phyloP scores from a whole-genome alignment of 2,888 invertebrate species.

The Orthonychiurus folsomi region DNA sequence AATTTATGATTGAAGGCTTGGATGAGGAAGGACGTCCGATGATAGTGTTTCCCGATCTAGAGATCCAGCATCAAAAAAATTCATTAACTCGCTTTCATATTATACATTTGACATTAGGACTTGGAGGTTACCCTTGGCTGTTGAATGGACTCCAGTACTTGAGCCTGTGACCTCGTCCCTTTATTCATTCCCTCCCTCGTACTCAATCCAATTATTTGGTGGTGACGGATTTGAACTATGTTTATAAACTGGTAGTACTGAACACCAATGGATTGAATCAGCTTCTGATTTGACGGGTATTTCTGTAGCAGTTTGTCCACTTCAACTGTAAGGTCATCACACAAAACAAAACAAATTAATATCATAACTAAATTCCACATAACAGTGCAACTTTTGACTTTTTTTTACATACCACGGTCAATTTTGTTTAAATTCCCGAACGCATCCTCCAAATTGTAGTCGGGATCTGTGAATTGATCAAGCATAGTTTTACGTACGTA shows the following conservation, averaged over 20 bases:
- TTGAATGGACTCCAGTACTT: conserved; percentile 37
- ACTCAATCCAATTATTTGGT: conserved; percentile 73
- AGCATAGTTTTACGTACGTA: too few relatives aligned
- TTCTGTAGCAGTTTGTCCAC: conserved; percentile 83
- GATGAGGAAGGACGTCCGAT: conserved; percentile 88
- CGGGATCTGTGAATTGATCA: too few relatives aligned
- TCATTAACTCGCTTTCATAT: neutral
- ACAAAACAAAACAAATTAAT: too few relatives aligned
- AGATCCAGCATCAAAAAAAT: too few relatives aligned
- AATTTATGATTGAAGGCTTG: conserved; percentile 95
- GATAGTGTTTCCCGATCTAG: conserved; percentile 86
- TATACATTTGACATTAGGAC: neutral
- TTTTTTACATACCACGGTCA: conserved; percentile 9
- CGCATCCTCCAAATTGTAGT: conserved; percentile 84
- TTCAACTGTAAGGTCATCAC: conserved; percentile 72
- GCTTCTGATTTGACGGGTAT: conserved; percentile 83
- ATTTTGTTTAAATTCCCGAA: conserved; percentile 70
- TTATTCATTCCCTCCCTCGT: conserved; percentile 35
- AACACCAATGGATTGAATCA: conserved; percentile 81
- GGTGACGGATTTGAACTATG: conserved; percentile 85
- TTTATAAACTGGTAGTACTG: conserved; percentile 91
- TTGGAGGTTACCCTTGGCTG: conserved; percentile 31
- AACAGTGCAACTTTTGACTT: too few relatives aligned
- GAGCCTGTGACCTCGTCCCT: conserved; percentile 36
- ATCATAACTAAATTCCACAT: neutral